Base-by-base conservation (phyloP, 2,888 invertebrate species). In the Tetragonisca angustula region DNA sequence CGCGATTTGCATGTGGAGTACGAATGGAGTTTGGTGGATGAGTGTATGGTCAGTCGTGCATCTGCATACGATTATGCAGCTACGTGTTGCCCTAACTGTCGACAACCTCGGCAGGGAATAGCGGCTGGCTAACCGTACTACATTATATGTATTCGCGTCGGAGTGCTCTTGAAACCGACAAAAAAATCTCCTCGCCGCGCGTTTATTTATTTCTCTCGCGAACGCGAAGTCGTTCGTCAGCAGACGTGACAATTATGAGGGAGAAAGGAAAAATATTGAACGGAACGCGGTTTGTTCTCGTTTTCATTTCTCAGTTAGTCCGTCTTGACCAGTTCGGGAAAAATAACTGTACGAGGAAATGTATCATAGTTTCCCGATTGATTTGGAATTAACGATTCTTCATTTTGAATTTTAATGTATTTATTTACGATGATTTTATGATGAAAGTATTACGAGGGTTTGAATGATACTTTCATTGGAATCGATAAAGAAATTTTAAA, bases 21-120 rank as follows among this genome's bases (percentile, higher is more conserved):
- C 90, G 89, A 92, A 91, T 89, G 88, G 88, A 91, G 88, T 92
- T 89, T 89, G 91, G 87, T 83, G 88, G 88, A 91, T 87, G 88
- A 83, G 87, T 87, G 78, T 87, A 87, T 82, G 82, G 86, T 71
- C 79, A 80, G 87, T 84, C 87, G 83, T 89, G 87, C 87, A 92
- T 92, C 92, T 92, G 90, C 93, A 92, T 92, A 89, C 91, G 87
- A 92, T 92, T 92, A 92, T 91, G 89, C 92, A 87, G 87, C 88
- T 89, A 87, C 90, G 89, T 89, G 91, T 91, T 91, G 88, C 90
- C 85, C 88, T 89, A 91, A 90, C 90, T 88, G 91, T 88, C 88
- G 88, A 88, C 90, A 87, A 88, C 86, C 79, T 80, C 82, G 84
- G 43, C 74, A 52, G 59, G 76, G 70, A 76, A 74, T 59, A 61